Base-by-base conservation (phyloP, 2,113 vertebrate genomes). In the Solea senegalensis region DNA sequence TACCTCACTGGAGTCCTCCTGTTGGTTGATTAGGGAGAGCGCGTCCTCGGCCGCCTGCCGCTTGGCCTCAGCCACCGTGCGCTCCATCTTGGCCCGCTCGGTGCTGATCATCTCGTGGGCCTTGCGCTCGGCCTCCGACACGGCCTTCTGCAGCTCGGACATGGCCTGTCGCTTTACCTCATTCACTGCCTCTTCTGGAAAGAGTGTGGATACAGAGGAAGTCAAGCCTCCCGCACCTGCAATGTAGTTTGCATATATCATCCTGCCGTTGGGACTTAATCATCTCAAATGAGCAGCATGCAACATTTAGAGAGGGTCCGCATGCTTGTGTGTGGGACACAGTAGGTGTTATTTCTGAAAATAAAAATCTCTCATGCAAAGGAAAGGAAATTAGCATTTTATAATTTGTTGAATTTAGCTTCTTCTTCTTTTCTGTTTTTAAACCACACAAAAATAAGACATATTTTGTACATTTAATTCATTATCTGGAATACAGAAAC, bases 1-100 rank as follows among this genome's bases (percentile, higher is more conserved):
- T 90, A 98, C 98, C 96, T 99, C 97, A 51, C 96, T 98, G 7
- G 97, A 98, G 93, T 98, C 97, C 88, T 98, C 97, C 93, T 98
- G 97, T 82, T 97, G 96, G 69, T 98, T 98, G 93, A 97, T 94
- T 43, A 96, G 92, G 0, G 95, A 95, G 49, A 97, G 91, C 2
- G 97, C 96, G 0, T 99, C 97, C 89, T 99, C 97, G 0, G 97
- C 96, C 0, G 97, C 97, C 90, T 98, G 97, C 13, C 97, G 93
- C 83, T 97, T 97, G 74, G 97, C 97, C 86, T 98, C 98, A 0
- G 95, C 95, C 75, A 99, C 93, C 0, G 98, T 97, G 11, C 95
- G 92, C 89, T 98, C 97, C 97, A 99, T 99, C 92, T 98, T 99
- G 88, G 96, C 96, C 0, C 97, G 90, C 91, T 99, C 98, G 0